Conservation (phyloP, 2,113 vertebrate species). For the Neogobius melanostomus region DNA sequence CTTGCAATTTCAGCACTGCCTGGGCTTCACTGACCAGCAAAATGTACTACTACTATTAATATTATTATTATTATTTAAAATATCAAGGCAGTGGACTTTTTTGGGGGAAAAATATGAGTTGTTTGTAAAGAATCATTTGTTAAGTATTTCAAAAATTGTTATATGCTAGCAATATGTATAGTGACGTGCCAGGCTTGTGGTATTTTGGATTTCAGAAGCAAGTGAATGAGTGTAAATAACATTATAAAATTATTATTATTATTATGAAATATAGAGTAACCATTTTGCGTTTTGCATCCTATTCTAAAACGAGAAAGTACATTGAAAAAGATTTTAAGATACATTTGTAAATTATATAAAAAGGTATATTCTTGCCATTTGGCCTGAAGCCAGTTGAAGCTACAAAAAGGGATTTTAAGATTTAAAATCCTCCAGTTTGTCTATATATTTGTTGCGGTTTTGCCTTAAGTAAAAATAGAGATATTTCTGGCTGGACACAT, state of each 20-base stretch:
- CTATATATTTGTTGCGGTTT: constrained; percentile 86
- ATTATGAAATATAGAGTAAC: constrained; percentile 66
- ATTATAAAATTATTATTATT: constrained; percentile 62
- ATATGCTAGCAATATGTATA: constrained; percentile 95
- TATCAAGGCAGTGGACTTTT: constrained; percentile 66
- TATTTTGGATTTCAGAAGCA: constrained; percentile 85
- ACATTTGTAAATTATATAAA: constrained; percentile 81
- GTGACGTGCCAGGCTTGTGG: constrained; percentile 87
- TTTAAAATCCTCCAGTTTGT: constrained; percentile 76
- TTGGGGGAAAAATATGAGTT: constrained; percentile 76
- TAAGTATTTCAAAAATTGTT: constrained; percentile 87
- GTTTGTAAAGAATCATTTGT: constrained; percentile 87
- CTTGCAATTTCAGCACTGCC: constrained; percentile 69
- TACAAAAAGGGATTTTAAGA: constrained; percentile 78
- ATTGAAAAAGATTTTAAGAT: constrained; percentile 69
- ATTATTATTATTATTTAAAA: constrained; percentile 30
- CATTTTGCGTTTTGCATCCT: constrained; percentile 84
- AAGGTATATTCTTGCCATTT: constrained; percentile 81
- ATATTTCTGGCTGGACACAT: constrained; percentile 97
- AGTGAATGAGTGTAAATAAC: constrained; percentile 89
- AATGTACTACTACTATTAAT: constrained; percentile 46
- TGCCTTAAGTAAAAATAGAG: constrained; percentile 96
- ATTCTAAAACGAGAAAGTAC: constrained; percentile 55
- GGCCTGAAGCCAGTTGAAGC: constrained; percentile 80
- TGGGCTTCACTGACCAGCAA: constrained; percentile 73